These are phyloP conservation scores for Incurvaria masculella DNA, from an alignment of 2,888 invertebrate genomes.

Conservation along the genomic window DNA sequence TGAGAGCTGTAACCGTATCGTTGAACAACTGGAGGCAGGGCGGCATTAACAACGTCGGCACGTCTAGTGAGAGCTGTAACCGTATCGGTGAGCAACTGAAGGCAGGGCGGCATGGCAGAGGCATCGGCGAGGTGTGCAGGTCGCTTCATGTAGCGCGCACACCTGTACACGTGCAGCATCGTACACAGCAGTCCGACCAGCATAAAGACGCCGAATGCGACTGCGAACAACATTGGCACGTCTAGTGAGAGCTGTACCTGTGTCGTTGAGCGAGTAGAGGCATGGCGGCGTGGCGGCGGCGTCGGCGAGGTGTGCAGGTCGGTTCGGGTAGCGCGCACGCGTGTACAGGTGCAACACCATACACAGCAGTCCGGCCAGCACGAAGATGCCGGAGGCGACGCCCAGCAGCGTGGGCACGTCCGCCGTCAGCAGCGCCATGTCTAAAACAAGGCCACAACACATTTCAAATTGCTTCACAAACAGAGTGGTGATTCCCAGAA, in stretches of 20 bases:
- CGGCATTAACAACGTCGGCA: too few relatives aligned
- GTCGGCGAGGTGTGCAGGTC: conserved; percentile 72
- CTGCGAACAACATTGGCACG: conserved; percentile 81
- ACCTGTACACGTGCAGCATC: too few relatives aligned
- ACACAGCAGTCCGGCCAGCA: conserved; percentile 83
- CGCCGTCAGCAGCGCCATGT: conserved; percentile 76
- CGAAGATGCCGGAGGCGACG: conserved; percentile 80
- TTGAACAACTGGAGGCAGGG: too few relatives aligned
- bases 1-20: conserved; percentile 74
- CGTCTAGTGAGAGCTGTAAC: too few relatives aligned
- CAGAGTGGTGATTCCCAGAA: neutral
- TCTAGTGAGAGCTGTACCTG: conserved; percentile 84
- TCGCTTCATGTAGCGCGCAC: conserved; percentile 62
- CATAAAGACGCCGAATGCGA: too few relatives aligned
- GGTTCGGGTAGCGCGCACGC: conserved; percentile 58
- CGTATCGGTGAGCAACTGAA: too few relatives aligned
- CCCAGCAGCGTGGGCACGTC: conserved; percentile 85
- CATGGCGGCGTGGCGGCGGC: conserved; percentile 82
- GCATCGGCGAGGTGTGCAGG: too few relatives aligned
- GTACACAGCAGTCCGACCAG: too few relatives aligned
- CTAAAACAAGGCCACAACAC: conserved; percentile 48
- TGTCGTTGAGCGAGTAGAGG: conserved; percentile 76
- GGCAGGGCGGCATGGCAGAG: too few relatives aligned
- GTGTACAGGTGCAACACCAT: conserved; percentile 86
- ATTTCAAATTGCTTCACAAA: neutral